Base-by-base conservation (phyloP, 2,888 invertebrate genomes). In the Sympetrum striolatum region DNA sequence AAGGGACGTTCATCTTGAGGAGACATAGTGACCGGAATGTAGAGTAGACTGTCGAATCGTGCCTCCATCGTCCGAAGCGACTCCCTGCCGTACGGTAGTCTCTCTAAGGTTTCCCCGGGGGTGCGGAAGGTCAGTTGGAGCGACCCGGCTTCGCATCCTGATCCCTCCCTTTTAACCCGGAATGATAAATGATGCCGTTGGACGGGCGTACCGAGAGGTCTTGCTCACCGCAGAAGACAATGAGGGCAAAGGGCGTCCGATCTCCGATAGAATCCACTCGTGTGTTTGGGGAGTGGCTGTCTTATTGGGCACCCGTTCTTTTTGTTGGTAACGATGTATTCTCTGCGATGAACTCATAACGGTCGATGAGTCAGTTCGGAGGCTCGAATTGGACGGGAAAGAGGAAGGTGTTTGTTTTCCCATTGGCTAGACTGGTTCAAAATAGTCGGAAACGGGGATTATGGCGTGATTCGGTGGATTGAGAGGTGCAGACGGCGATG, bases 311-410 rank as follows among this genome's bases (percentile, higher is more conserved):
- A 31, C 35, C 60, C 58, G 53, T 37, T n/a, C 58, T 35, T 37
- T 86, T 86, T n/a, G 8, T 53, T 35, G 37, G 18, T 86, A 60
- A 37, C 86, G 86, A 53, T 35, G 86, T 86, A 86, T 86, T 86
- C 86, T 86, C 37, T 37, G 86, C 86, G 60, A 86, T 86, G 86
- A 86, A 86, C 86, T 86, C 86, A 86, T 60, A 86, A 86, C 60
- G 86, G 86, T 31, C 58, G 37, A n/a, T 37, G 86, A 86, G 86
- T 86, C 64, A 64, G 86, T 60, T n/a, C 37, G 14, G 86, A 14
- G n/a, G 35, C 86, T 37, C 39, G 58, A 86, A 86, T 86, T 86
- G 86, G 58, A 48, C 2, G 3, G 44, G 18, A 5, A 15, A n/a
- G 10, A 25, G 25, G 25, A 73, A 25, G 73, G 73, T 53, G 53